Conservation (phyloP, 1,140 invertebrate species). For the Helicoverpa armigera region DNA sequence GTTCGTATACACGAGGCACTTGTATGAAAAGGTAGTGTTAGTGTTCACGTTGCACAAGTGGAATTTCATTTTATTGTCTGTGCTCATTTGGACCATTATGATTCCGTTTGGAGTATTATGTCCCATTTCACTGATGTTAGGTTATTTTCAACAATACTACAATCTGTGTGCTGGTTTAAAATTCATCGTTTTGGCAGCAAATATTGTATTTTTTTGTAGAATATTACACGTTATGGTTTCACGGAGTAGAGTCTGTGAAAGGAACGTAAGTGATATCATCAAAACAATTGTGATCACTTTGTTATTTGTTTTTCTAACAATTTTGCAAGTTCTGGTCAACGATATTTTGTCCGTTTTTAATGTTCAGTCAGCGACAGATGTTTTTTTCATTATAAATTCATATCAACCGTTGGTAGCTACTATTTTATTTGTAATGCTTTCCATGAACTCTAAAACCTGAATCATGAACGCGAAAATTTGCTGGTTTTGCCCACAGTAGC, state of each 20-base stretch:
- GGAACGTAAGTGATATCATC: constrained; percentile 35
- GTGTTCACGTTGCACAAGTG: constrained; percentile 44
- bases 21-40: constrained; percentile 55
- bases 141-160: constrained; percentile 40
- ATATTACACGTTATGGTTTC: constrained; percentile 51
- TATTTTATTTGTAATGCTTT: background rate
- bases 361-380: background rate
- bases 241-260: background rate
- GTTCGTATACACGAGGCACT: constrained; percentile 57
- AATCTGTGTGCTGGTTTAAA: constrained; percentile 47
- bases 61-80: constrained; percentile 34
- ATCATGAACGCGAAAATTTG: too few species aligned
- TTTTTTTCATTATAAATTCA: background rate
- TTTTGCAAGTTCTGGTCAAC: constrained; percentile 38
- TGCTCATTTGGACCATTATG: constrained; percentile 40
- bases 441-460: background rate
- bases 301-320: constrained; percentile 48
- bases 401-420: background rate
- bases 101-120: constrained; percentile 36
- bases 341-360: background rate
- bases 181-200: constrained; percentile 52
- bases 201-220: constrained; percentile 51
- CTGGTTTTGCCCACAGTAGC: too few species aligned
- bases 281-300: constrained; percentile 46
- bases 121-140: background rate